phyloP scores from a whole-genome alignment of 2,888 invertebrate species.

The Hoplodrina blanda region DNA sequence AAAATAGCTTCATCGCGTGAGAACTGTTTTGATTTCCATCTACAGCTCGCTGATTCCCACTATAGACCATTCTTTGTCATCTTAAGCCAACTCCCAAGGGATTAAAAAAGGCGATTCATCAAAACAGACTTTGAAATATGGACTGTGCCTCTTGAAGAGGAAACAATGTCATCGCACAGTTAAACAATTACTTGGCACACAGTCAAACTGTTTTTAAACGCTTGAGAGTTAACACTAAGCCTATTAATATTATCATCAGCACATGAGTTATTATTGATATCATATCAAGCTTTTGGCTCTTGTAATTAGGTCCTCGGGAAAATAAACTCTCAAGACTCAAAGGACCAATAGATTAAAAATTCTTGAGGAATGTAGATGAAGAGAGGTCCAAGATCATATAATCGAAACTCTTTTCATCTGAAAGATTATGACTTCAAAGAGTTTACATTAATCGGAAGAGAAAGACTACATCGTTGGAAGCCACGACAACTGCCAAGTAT shows the following conservation, averaged over 20 bases:
- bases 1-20: constrained; percentile 22
- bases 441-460: constrained; percentile 16
- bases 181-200: constrained; percentile 54
- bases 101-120: constrained; percentile 28
- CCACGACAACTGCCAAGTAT: constrained; percentile 47
- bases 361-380: not conserved
- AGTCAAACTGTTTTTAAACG: constrained; percentile 42
- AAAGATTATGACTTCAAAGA: constrained; percentile 20
- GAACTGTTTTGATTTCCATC: constrained; percentile 1
- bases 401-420: not conserved
- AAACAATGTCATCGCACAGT: constrained; percentile 48
- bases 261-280: constrained; percentile 16
- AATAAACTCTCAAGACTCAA: not conserved
- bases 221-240: constrained; percentile 23
- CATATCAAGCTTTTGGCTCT: constrained; percentile 17
- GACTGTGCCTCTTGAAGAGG: constrained; percentile 26
- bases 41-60: not conserved
- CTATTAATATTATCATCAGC: constrained; percentile 25
- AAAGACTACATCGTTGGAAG: constrained; percentile 14
- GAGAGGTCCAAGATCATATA: not conserved
- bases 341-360: not conserved
- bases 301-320: not conserved
- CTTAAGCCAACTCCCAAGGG: constrained; percentile 13
- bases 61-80: not conserved
- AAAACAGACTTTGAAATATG: constrained; percentile 32